Evolutionary conservation across 2,113 vertebrate genomes (phyloP), one percentile per base, ranked within the genome.

Genomic region (Oncorhynchus mykiss): DNA sequence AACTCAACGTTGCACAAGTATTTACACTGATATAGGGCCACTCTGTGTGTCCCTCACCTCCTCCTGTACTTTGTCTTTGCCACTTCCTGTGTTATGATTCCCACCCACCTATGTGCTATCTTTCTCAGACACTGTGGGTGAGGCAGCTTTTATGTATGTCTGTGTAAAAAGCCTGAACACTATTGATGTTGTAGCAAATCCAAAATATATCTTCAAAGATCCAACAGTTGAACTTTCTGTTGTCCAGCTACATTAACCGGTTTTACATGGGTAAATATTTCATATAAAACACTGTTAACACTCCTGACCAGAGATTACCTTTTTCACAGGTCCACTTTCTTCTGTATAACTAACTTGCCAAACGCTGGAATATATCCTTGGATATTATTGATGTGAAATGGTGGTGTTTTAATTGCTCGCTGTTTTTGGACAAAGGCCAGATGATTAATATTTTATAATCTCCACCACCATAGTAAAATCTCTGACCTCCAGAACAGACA

Each of bases 101-200:
- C 8, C 62, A 18, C 14, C 39, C 73, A 48, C 20, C 65, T 67
- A 22, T 76, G 69, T 31, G 62, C 72, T 79, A 75, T 78, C 66
- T 80, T 59, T 83, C 82, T 78, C 25, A 1, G 75, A 81, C 81
- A 87, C 82, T 79, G 78, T 79, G 60, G 81, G 79, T 79, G 82
- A 81, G 85, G 80, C 88, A 90, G 84, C 83, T 88, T 90, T 88
- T 78, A 79, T 54, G 12, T 54, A 84, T 87, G 86, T 87, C 82
- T 87, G 72, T 89, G 79, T 77, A 67, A 84, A 85, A 87, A 68
- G 65, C 65, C 65, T 29, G 65, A 67, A 14, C 1, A 67, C 25
- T 18, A 29, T 67, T 67, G 51, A 54, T 54, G 51, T 67, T 31
- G 9, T 65, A 13, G 25, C 13, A 13, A 67, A 54, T 54, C 51